phyloP scores from a whole-genome alignment of 2,113 vertebrate genomes.

The Megalops atlanticus region DNA sequence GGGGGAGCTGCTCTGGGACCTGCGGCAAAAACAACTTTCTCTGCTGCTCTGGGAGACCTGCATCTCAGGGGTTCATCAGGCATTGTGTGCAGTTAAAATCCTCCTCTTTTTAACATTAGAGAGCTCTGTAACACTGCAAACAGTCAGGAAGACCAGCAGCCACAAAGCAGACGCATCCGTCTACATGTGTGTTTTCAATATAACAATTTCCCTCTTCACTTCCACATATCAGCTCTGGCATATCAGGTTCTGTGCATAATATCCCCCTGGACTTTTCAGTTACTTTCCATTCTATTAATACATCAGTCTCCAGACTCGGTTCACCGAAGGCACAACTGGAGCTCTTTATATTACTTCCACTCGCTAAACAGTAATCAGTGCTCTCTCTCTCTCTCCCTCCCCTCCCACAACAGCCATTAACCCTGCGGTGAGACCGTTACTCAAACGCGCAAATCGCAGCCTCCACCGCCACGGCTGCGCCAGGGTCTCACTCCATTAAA shows the following conservation, averaged over 20 bases:
- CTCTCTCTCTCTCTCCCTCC: background rate
- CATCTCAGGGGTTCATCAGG: too few relatives aligned
- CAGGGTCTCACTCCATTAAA: background rate
- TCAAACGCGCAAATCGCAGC: background rate
- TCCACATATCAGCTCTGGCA: background rate
- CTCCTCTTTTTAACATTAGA: too few relatives aligned
- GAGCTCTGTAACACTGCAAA: too few relatives aligned
- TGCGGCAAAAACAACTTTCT: too few relatives aligned
- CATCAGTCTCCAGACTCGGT: background rate
- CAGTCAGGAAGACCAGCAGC: too few relatives aligned
- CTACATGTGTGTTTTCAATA: background rate
- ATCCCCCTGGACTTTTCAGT: background rate
- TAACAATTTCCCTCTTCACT: background rate
- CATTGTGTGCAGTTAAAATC: too few relatives aligned
- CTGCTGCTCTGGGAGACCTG: too few relatives aligned
- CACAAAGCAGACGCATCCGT: background rate
- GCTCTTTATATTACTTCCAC: background rate
- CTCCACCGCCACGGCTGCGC: background rate
- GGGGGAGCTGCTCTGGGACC: too few relatives aligned
- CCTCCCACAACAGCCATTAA: background rate
- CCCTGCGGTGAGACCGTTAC: too few relatives aligned
- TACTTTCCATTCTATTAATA: conserved; percentile 17
- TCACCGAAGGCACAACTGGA: background rate
- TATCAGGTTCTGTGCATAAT: background rate
- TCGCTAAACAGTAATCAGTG: background rate